Evolutionary conservation across 2,888 invertebrate species (phyloP).

Genomic region (Peribatodes rhomboidaria): DNA sequence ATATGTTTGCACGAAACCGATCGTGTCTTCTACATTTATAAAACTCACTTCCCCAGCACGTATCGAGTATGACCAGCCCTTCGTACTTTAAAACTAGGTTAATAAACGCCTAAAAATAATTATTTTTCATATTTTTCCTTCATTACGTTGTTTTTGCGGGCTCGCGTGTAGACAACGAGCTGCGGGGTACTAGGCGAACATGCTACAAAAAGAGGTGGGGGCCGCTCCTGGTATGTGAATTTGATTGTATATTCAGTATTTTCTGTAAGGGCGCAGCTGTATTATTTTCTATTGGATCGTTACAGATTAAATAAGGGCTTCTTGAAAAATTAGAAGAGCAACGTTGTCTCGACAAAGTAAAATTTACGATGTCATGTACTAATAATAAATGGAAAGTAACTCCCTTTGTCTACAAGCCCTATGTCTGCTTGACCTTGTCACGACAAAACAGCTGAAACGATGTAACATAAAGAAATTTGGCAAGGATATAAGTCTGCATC

Average conservation of each 20-base stretch:
- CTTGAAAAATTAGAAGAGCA: neutral
- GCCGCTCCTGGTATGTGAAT: slow-evolving; percentile 45
- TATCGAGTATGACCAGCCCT: slow-evolving; percentile 7
- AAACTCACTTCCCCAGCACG: slow-evolving; percentile 7
- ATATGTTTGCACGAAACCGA: slow-evolving; percentile 9
- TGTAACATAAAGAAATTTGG: no score
- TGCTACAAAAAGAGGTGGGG: slow-evolving; percentile 76
- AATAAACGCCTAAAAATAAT: slow-evolving; percentile 53
- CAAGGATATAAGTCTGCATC: no score
- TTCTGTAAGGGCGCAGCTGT: slow-evolving; percentile 19
- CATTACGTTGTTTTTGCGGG: slow-evolving; percentile 66
- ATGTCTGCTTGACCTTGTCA: neutral
- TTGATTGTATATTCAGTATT: slow-evolving; percentile 23
- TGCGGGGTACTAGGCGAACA: slow-evolving; percentile 77
- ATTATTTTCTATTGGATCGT: slow-evolving; percentile 8
- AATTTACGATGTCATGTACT: slow-evolving; percentile 4
- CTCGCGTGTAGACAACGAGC: slow-evolving; percentile 79
- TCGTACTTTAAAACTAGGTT: slow-evolving; percentile 32
- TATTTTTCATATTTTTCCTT: slow-evolving; percentile 53
- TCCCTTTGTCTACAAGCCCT: neutral
- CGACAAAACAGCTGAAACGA: neutral
- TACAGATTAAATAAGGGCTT: slow-evolving; percentile 5
- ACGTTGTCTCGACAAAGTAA: neutral
- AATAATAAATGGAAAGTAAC: neutral
- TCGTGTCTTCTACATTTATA: slow-evolving; percentile 13